Evolutionary conservation across 2,797 vertebrate genomes (phyloP), one percentile per base, ranked within the genome.

Genomic region (Fratercula arctica): DNA sequence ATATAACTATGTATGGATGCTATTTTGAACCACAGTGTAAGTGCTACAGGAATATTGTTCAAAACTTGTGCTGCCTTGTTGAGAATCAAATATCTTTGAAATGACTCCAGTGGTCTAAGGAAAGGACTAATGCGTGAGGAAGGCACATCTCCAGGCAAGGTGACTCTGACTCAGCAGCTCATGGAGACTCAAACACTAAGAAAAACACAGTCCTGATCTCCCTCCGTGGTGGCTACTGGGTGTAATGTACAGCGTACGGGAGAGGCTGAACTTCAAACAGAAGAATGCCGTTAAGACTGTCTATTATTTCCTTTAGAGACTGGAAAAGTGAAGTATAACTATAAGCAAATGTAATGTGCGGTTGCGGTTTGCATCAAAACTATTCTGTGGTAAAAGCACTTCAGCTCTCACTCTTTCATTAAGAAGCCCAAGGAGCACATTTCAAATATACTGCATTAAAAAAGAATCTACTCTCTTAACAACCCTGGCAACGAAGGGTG

Each of bases 101-200:
- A 87, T 57, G 51, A 16, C 28, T 85, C 25, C 37, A 39, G 68
- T 77, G 81, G 72, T 83, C 64, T 94, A 89, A 94, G 73, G 37
- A 92, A 84, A 94, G 50, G 67, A 93, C 37, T 85, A 21, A 74
- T 37, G 43, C 85, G 57, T 81, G 77, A 96, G 72, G 60, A 91
- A 90, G 18, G 51, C 70, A 46, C 48, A 48, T 73, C 60, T 90
- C 56, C 56, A 90, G 69, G 69, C 73, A 82, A 73, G 54, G 53
- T 91, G 83, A 37, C 73, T 91, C 77, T 95, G 87, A 94, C 54
- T 89, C 93, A 95, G 86, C 86, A 89, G 48, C 80, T 95, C 50
- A 26, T 73, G 53, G 53, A 93, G 57, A 29, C 33, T 85, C 72
- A 80, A 78, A 26, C 37, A 41, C 48, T 26, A 57, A 72, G 56